Conservation (phyloP, 2,888 invertebrate genomes). For the Ochropacha duplaris region DNA sequence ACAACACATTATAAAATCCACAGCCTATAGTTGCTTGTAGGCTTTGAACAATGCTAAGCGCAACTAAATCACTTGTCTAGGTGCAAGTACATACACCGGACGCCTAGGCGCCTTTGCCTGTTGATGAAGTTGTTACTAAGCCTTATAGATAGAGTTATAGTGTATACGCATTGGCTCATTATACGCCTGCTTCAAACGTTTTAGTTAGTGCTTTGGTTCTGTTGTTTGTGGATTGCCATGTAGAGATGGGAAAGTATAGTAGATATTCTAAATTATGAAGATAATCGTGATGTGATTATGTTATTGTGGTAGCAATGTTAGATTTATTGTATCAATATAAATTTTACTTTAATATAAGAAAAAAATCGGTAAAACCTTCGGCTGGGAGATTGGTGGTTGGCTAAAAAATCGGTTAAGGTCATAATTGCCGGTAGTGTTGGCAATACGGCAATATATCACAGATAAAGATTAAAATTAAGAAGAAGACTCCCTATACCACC, state of each 20-base stretch:
- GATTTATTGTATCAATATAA: no score
- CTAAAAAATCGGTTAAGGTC: no score
- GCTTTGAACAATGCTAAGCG: conserved; percentile 17
- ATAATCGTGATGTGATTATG: no score
- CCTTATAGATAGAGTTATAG: background rate
- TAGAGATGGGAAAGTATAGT: no score
- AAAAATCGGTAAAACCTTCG: no score
- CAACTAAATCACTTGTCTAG: conserved; percentile 34
- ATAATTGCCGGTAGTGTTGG: no score
- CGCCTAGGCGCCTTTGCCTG: conserved; percentile 16
- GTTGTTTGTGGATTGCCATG: background rate
- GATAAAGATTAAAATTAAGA: no score
- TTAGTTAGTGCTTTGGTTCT: background rate
- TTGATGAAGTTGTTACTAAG: background rate
- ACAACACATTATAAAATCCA: background rate
- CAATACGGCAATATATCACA: no score
- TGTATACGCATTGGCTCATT: background rate
- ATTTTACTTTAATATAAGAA: no score
- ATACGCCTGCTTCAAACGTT: background rate
- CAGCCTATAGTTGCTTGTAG: background rate
- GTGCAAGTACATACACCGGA: conserved; percentile 21
- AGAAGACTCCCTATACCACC: no score
- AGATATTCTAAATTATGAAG: background rate
- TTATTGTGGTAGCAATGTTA: no score
- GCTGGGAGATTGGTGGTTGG: no score